A percentile compares a stretch with the other conserved stretches of the same genome.
phyloP scores from a whole-genome alignment of 2,888 invertebrate genomes.

The Papilio protenor region DNA sequence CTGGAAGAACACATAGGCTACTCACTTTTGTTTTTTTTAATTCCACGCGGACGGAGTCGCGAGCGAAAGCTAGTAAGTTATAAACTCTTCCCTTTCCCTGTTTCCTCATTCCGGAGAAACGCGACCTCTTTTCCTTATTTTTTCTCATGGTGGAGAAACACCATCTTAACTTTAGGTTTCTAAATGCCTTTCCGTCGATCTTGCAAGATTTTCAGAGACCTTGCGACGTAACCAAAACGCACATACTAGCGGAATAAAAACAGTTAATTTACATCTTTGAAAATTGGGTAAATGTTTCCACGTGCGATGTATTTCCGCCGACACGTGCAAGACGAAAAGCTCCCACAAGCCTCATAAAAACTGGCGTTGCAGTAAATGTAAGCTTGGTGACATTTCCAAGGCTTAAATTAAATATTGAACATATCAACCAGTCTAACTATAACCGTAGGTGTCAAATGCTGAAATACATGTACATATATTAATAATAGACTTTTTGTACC shows the following conservation, averaged over 20 bases:
- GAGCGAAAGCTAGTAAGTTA: no score
- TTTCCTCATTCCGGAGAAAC: not conserved
- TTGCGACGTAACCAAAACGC: not conserved
- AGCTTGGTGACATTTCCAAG: slow-evolving; percentile 4
- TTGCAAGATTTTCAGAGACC: not conserved
- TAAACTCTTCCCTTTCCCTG: not conserved
- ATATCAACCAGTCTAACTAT: not conserved
- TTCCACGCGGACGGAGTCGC: no score
- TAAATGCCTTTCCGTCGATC: no score
- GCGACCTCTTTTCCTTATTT: not conserved
- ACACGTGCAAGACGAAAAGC: slow-evolving; percentile 4
- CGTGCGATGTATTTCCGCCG: not conserved
- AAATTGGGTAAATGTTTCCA: not conserved
- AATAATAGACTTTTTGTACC: not conserved
- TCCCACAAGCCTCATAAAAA: slow-evolving; percentile 7
- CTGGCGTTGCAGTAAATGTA: not conserved
- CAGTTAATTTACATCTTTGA: not conserved
- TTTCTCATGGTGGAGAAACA: not conserved
- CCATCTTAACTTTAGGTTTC: not conserved
- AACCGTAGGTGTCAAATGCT: not conserved
- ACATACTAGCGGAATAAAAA: not conserved
- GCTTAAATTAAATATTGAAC: not conserved
- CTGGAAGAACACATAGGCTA: no score
- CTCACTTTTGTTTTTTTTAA: no score
- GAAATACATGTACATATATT: not conserved